A percentile compares a stretch with the other conserved stretches of the same genome.
These are phyloP conservation scores for Toxotes chatareus DNA, from an alignment of 2,113 vertebrate species.

Conservation along the genomic window DNA sequence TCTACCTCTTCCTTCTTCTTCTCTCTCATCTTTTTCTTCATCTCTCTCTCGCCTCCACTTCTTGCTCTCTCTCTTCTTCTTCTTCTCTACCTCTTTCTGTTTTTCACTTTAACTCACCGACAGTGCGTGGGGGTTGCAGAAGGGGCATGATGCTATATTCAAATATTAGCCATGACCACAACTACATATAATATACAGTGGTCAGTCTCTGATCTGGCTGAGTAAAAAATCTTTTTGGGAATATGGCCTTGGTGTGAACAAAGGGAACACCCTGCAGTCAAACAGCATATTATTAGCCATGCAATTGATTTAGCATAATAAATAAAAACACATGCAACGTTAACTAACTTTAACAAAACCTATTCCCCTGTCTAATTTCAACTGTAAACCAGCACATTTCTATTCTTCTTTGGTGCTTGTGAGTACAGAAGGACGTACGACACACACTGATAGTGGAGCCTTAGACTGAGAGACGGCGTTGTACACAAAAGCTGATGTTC, in stretches of 20 bases:
- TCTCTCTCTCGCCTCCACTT: neutral
- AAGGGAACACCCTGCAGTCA: too few species aligned
- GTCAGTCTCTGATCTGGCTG: neutral
- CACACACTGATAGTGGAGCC: neutral
- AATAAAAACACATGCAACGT: too few species aligned
- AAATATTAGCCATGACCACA: neutral
- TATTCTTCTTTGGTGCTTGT: neutral
- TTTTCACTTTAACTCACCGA: neutral
- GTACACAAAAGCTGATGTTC: constrained; percentile 32
- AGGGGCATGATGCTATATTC: neutral
- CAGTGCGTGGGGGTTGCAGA: neutral
- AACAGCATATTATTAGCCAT: too few species aligned
- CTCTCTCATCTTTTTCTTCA: neutral
- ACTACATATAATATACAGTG: neutral
- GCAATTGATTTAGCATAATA: too few species aligned
- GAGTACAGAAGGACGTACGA: neutral
- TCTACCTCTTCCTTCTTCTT: neutral
- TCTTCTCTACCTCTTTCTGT: neutral
- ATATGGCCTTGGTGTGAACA: neutral
- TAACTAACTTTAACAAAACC: too few species aligned
- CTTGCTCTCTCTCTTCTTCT: neutral
- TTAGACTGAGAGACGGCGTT: neutral
- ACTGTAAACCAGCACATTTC: neutral
- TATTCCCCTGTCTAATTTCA: too few species aligned
- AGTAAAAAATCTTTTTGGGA: too few species aligned